A percentile compares a stretch with the other conserved stretches of the same genome.
Evolutionary conservation across 2,113 vertebrate species (phyloP).

Genomic region (Choloepus hoffmanni): DNA sequence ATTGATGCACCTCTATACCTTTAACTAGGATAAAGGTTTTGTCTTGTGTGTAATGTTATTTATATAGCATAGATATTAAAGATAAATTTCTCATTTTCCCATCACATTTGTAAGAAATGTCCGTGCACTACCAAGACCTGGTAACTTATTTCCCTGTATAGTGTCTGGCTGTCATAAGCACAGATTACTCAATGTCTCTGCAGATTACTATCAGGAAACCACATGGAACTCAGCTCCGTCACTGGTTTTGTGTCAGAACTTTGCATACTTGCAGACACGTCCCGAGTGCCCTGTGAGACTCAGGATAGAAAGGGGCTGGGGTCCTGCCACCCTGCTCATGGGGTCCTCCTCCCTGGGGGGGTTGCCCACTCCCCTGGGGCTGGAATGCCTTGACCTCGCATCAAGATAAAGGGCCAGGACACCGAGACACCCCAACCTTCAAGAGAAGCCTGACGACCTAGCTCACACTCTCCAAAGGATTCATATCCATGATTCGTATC

Average conservation of each 20-base stretch:
- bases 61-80: no score
- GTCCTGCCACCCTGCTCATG: neutral
- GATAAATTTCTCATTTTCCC: no score
- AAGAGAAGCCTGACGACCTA: neutral
- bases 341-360: neutral
- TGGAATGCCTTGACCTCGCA: neutral
- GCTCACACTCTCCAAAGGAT: neutral
- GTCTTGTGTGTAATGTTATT: no score
- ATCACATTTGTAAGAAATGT: neutral
- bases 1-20: no score
- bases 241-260: no score
- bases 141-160: neutral
- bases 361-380: neutral
- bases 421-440: neutral
- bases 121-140: neutral
- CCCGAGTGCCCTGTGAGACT: neutral
- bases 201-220: no score
- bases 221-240: no score
- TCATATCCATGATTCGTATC: neutral
- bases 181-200: no score
- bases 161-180: no score
- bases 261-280: no score
- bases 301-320: neutral
- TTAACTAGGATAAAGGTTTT: no score
- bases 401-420: neutral